phyloP scores from a whole-genome alignment of 2,113 vertebrate species.

The Megaceryle maxima region DNA sequence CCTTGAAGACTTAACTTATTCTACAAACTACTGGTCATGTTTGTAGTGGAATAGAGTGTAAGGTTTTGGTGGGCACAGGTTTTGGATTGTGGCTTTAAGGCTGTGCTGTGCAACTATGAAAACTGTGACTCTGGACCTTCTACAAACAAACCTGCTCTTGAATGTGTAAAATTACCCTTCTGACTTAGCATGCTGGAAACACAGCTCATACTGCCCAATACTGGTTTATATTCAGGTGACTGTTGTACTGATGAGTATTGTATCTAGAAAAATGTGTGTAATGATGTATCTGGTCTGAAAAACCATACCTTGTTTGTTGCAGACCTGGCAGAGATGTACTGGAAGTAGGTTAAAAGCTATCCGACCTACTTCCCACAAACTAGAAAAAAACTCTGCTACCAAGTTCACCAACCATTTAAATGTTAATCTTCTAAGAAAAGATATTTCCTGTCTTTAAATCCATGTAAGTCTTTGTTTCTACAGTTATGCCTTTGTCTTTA shows the following conservation, averaged over 20 bases:
- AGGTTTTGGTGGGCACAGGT: background rate
- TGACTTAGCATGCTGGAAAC: fast-evolving
- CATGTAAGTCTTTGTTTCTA: background rate
- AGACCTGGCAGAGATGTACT: background rate
- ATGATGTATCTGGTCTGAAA: background rate
- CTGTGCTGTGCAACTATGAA: background rate
- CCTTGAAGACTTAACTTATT: background rate
- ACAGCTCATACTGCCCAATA: fast-evolving
- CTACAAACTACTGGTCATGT: background rate
- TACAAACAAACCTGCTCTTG: background rate
- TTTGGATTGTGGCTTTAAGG: background rate
- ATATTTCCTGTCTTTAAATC: background rate
- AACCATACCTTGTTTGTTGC: fast-evolving
- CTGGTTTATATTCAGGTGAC: fast-evolving
- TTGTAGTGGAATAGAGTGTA: background rate
- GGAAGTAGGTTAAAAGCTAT: background rate
- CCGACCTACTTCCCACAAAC: background rate
- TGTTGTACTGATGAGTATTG: background rate
- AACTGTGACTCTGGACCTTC: background rate
- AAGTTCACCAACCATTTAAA: background rate
- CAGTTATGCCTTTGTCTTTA: background rate
- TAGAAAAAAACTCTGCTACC: background rate
- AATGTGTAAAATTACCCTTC: background rate
- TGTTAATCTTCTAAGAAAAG: background rate
- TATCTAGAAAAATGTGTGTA: background rate